These are phyloP conservation scores for Butastur rufipennis DNA, from an alignment of 2,113 vertebrate genomes.

Conservation along the genomic window DNA sequence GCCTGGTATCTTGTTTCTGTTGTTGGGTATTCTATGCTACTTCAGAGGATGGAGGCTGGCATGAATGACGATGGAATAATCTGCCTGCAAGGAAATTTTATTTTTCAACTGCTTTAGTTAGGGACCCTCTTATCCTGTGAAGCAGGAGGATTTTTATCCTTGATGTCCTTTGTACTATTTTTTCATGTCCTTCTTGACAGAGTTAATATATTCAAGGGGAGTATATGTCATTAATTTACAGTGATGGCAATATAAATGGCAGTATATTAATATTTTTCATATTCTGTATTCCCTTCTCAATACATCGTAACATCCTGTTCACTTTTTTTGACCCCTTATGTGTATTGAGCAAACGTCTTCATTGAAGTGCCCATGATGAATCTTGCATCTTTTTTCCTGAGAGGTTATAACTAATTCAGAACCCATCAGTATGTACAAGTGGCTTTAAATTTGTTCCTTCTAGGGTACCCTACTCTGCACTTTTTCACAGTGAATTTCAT, in stretches of 20 bases:
- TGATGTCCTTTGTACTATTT: conserved; percentile 40
- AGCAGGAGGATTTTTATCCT: conserved; percentile 14
- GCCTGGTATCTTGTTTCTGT: background rate
- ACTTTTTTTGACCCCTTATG: conserved; percentile 55
- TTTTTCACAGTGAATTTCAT: conserved; percentile 64
- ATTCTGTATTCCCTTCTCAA: conserved; percentile 56
- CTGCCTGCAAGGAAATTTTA: background rate
- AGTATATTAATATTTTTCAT: conserved; percentile 61
- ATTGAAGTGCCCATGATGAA: conserved; percentile 6
- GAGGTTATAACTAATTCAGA: conserved; percentile 57
- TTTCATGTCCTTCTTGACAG: conserved; percentile 53
- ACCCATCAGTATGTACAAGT: conserved; percentile 64
- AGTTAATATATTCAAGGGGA: conserved; percentile 46
- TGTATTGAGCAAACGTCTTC: conserved; percentile 48
- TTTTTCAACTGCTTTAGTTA: background rate
- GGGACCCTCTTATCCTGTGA: background rate
- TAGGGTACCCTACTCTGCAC: conserved; percentile 54
- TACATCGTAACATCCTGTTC: conserved; percentile 39
- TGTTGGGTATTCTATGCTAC: background rate
- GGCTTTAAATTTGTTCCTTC: conserved; percentile 66
- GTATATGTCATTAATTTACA: conserved; percentile 50
- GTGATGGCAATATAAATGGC: conserved; percentile 60
- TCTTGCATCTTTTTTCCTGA: conserved; percentile 42
- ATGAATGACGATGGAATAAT: background rate
- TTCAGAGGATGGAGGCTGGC: background rate